These are phyloP conservation scores for Aplysina aerophoba DNA, from an alignment of 37 sponge, comb jelly and placozoan genomes.

Conservation along the genomic window DNA sequence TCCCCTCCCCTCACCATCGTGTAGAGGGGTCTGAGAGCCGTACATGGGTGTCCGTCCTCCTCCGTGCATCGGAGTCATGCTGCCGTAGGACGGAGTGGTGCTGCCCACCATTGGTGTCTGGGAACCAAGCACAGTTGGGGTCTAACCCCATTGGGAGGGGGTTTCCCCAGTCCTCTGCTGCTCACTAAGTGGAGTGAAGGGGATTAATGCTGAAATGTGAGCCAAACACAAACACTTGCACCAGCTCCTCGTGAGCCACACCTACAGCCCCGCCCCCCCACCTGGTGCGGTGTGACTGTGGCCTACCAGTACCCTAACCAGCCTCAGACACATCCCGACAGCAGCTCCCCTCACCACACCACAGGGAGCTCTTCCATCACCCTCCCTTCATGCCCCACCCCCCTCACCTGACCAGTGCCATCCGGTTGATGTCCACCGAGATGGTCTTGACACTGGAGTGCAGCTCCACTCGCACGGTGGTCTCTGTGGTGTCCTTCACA, in stretches of 20 bases:
- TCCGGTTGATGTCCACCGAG: slow-evolving; percentile 71
- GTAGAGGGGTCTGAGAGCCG: slow-evolving; percentile 87
- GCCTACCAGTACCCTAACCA: no score
- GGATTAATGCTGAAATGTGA: no score
- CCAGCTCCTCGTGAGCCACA: neutral
- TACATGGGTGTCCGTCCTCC: slow-evolving; percentile 93
- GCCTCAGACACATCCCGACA: no score
- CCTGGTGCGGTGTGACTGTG: no score
- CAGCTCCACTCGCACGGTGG: slow-evolving; percentile 92
- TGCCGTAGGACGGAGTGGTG: slow-evolving; percentile 82
- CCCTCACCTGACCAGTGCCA: neutral
- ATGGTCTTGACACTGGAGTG: slow-evolving; percentile 92
- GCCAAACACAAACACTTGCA: no score
- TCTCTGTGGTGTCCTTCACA: slow-evolving; percentile 95
- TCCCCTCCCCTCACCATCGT: slow-evolving; percentile 55
- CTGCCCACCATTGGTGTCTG: slow-evolving; percentile 93
- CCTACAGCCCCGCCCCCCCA: no score
- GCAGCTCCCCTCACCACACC: no score
- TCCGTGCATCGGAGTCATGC: slow-evolving; percentile 86
- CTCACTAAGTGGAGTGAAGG: neutral
- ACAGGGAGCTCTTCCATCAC: no score
- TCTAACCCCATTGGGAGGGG: no score
- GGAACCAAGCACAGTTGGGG: no score
- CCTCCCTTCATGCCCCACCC: no score
- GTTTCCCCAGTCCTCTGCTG: slow-evolving; percentile 35